Percentiles rank a stretch among this genome's conserved stretches.
Conservation (phyloP, 2,113 vertebrate species). For the Catharus bicknelli region DNA sequence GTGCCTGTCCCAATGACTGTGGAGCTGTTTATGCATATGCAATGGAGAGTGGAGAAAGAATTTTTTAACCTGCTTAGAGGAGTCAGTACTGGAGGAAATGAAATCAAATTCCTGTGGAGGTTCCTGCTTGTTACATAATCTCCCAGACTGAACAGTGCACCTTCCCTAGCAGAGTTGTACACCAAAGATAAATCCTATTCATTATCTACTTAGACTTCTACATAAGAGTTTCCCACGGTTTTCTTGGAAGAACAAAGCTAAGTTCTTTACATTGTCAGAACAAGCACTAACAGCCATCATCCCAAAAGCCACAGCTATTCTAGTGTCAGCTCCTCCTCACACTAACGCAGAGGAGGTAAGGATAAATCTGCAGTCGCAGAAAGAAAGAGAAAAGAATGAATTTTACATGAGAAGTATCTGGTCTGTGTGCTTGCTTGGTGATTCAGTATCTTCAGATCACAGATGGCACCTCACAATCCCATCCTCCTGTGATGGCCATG, state of each 20-base stretch:
- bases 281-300: background rate
- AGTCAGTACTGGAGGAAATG: conserved; percentile 8
- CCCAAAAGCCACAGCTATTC: background rate
- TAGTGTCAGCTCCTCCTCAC: background rate
- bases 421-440: background rate
- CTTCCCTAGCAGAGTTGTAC: background rate
- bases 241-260: background rate
- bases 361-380: background rate
- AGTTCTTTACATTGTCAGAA: background rate
- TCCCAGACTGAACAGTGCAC: background rate
- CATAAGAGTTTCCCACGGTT: background rate
- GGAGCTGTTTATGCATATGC: conserved; percentile 64
- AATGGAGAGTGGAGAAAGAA: conserved; percentile 51
- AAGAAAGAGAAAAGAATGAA: background rate
- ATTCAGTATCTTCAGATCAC: background rate
- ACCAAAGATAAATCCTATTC: background rate
- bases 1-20: conserved; percentile 51
- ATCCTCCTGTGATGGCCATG: background rate
- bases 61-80: conserved; percentile 40
- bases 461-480: background rate
- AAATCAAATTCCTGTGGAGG: background rate
- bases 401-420: background rate
- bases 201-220: background rate
- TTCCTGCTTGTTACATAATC: background rate
- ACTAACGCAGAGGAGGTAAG: background rate